A percentile compares a stretch with the other conserved stretches of the same genome.
Evolutionary conservation across 2,888 invertebrate species (phyloP).

Genomic region (Eupithecia vulgata): DNA sequence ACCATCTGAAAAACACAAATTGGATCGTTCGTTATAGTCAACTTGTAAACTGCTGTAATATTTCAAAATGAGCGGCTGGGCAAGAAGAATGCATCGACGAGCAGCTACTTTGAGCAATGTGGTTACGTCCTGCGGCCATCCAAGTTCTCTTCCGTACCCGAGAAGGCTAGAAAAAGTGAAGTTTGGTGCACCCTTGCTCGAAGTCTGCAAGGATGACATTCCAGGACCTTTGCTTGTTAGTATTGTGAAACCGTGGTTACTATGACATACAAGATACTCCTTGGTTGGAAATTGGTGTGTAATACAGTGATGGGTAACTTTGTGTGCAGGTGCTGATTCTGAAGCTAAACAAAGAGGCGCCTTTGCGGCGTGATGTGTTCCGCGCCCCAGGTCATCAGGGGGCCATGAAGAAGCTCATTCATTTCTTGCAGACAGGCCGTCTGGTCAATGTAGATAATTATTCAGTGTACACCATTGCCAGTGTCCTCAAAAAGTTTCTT

Average conservation of each 20-base stretch:
- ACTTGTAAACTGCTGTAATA: conserved; percentile 35
- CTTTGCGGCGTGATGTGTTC: conserved; percentile 96
- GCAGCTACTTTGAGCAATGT: conserved; percentile 95
- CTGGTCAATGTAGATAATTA: conserved; percentile 97
- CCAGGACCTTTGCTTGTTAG: conserved; percentile 95
- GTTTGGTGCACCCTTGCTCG: conserved; percentile 95
- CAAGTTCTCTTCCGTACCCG: conserved; percentile 90
- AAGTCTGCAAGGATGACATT: conserved; percentile 97
- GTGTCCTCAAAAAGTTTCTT: conserved; percentile 98
- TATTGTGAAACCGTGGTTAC: conserved; percentile 49
- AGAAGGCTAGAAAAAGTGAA: conserved; percentile 95
- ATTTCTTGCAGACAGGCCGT: conserved; percentile 94
- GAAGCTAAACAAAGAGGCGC: conserved; percentile 97
- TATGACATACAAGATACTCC: conserved; percentile 1
- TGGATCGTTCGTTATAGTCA: conserved; percentile 28
- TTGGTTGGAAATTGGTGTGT: neutral
- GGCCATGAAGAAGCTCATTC: conserved; percentile 96
- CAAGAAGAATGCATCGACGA: conserved; percentile 95
- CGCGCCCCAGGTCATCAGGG: conserved; percentile 97
- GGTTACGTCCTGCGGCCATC: conserved; percentile 95
- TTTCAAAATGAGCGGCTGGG: conserved; percentile 93
- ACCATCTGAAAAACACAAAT: conserved; percentile 41
- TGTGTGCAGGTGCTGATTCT: conserved; percentile 90
- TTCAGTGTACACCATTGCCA: conserved; percentile 98
- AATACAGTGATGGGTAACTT: conserved; percentile 20